Evolutionary conservation across 2,888 invertebrate genomes (phyloP).

Genomic region (Mactromeris polynyma): DNA sequence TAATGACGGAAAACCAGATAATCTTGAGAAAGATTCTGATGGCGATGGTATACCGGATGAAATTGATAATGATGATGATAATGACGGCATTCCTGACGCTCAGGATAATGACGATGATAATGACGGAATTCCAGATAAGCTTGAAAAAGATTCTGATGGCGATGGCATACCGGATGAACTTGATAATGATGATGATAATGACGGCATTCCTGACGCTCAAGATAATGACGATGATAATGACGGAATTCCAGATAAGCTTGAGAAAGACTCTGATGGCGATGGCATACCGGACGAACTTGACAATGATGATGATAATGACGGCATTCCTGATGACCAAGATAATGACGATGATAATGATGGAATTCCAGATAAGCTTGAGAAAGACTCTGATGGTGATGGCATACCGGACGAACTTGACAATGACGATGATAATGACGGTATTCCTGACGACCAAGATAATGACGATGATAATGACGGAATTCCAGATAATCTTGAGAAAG

Average conservation of each 20-base stretch:
- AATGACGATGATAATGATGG: slow-evolving; percentile 81
- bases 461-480: slow-evolving; percentile 83
- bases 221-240: slow-evolving; percentile 71
- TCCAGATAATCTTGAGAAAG: slow-evolving; percentile 76
- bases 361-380: slow-evolving; percentile 74
- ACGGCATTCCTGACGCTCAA: slow-evolving; percentile 78
- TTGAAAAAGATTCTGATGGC: slow-evolving; percentile 78
- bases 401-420: slow-evolving; percentile 74
- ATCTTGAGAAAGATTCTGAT: slow-evolving; percentile 76
- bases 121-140: slow-evolving; percentile 78
- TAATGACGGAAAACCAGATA: slow-evolving; percentile 81
- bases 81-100: slow-evolving; percentile 78
- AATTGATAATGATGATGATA: slow-evolving; percentile 80
- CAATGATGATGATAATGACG: slow-evolving; percentile 73
- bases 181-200: slow-evolving; percentile 78
- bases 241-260: slow-evolving; percentile 76
- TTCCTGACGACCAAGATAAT: slow-evolving; percentile 79
- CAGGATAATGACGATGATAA: slow-evolving; percentile 76
- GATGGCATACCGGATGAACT: slow-evolving; percentile 80
- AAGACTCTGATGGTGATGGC: slow-evolving; percentile 77
- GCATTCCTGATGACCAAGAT: slow-evolving; percentile 75
- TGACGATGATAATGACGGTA: slow-evolving; percentile 81
- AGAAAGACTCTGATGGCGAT: slow-evolving; percentile 77
- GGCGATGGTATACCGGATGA: slow-evolving; percentile 79
- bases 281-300: slow-evolving; percentile 78